Percentiles rank a stretch among this genome's conserved stretches.
Conservation (phyloP, 2,797 vertebrate genomes). For the Hirundo rustica region DNA sequence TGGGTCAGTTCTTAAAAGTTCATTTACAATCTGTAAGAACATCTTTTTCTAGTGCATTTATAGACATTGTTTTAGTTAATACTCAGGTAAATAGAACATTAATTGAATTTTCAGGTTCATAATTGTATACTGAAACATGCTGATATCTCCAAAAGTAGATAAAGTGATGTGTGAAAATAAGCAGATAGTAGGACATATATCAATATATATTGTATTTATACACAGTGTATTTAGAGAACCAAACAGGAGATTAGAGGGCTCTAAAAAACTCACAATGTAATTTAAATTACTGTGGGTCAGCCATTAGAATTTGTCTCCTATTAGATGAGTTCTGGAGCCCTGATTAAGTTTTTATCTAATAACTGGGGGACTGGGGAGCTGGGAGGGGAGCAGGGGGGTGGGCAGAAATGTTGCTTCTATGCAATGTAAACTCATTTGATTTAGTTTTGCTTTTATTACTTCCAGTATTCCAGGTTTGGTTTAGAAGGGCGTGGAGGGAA, state of each 20-base stretch:
- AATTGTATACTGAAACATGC: slow-evolving; percentile 18
- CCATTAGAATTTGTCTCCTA: not conserved
- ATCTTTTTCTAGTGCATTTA: slow-evolving; percentile 36
- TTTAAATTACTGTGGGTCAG: not conserved
- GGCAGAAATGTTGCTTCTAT: not conserved
- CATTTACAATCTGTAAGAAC: not conserved
- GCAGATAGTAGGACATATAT: not conserved
- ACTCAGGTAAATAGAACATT: slow-evolving; percentile 45
- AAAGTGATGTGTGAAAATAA: slow-evolving; percentile 15
- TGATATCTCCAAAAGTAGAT: slow-evolving; percentile 22
- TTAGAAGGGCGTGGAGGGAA: not conserved
- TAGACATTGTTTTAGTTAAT: slow-evolving; percentile 45
- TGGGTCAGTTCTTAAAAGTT: slow-evolving; percentile 49
- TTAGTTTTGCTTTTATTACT: not conserved
- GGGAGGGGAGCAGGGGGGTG: accelerated
- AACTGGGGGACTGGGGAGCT: not conserved
- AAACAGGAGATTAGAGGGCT: not conserved
- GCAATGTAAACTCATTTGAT: not conserved
- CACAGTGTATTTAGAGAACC: not conserved
- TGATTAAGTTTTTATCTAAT: not conserved
- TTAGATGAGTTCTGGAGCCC: not conserved
- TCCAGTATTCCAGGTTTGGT: not conserved
- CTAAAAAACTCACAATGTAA: not conserved
- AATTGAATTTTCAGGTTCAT: slow-evolving; percentile 42
- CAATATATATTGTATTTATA: not conserved